Conservation (phyloP, 2,888 invertebrate genomes). For the Ecdyonurus torrentis region DNA sequence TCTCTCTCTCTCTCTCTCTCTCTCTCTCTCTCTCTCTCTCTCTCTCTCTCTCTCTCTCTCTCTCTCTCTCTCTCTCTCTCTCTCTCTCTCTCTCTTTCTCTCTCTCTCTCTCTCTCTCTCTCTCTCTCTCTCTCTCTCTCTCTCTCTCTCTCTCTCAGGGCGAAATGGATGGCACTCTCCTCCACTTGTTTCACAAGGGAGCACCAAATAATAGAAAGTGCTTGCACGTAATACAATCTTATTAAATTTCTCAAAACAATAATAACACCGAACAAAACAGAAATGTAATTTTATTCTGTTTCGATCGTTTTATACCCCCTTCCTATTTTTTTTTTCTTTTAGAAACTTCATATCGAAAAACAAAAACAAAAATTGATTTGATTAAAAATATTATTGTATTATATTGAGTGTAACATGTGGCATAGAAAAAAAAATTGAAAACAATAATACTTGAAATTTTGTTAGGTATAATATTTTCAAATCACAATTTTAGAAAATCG, state of each 20-base stretch:
- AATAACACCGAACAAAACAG: no score
- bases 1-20: constrained; percentile 3
- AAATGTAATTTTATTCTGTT: no score
- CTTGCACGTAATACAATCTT: background rate
- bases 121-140: background rate
- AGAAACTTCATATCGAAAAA: no score
- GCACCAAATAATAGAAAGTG: background rate
- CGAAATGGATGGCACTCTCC: background rate
- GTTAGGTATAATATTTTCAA: no score
- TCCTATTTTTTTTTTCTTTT: no score
- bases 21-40: background rate
- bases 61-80: background rate
- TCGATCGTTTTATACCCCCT: no score
- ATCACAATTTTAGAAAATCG: no score
- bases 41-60: background rate
- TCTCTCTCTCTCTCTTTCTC: background rate
- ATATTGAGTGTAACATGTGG: no score
- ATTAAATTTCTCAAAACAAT: background rate
- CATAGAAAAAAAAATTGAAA: no score
- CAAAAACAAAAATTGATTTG: no score
- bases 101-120: background rate
- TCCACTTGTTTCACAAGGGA: background rate
- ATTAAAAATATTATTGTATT: no score
- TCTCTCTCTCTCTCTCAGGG: background rate
- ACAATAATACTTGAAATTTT: no score